phyloP scores from a whole-genome alignment of 2,888 invertebrate genomes.

The Eueremaeus valkanovi region DNA sequence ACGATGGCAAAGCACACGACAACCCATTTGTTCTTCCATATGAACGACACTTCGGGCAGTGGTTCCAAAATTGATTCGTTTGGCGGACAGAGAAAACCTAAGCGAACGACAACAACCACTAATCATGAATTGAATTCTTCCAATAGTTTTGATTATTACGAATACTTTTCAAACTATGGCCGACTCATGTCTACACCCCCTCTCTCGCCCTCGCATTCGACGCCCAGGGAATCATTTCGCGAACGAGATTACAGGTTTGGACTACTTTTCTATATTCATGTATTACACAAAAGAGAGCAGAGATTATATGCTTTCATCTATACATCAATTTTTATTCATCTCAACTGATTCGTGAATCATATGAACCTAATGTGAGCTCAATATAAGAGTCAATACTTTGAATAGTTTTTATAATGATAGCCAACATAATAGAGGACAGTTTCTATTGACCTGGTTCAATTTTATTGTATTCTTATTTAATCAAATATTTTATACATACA shows the following conservation, averaged over 20 bases:
- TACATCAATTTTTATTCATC: no score
- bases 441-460: no score
- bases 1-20: slow-evolving; percentile 42
- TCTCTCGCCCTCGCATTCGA: not conserved
- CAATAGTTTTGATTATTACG: slow-evolving; percentile 41
- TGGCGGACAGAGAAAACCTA: not conserved
- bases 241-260: not conserved
- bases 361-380: no score
- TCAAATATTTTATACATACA: no score
- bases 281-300: no score
- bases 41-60: slow-evolving; percentile 40
- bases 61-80: not conserved
- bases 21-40: slow-evolving; percentile 43
- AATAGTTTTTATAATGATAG: no score
- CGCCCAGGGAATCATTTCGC: not conserved
- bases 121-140: slow-evolving; percentile 18
- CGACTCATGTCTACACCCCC: slow-evolving; percentile 30
- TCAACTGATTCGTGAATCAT: no score
- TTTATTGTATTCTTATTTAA: no score
- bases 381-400: no score
- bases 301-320: no score
- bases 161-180: slow-evolving; percentile 43
- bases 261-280: no score
- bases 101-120: not conserved
- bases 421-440: no score